Evolutionary conservation across 2,113 vertebrate genomes (phyloP), one percentile per base, ranked within the genome.

Genomic region (Mustela nigripes): DNA sequence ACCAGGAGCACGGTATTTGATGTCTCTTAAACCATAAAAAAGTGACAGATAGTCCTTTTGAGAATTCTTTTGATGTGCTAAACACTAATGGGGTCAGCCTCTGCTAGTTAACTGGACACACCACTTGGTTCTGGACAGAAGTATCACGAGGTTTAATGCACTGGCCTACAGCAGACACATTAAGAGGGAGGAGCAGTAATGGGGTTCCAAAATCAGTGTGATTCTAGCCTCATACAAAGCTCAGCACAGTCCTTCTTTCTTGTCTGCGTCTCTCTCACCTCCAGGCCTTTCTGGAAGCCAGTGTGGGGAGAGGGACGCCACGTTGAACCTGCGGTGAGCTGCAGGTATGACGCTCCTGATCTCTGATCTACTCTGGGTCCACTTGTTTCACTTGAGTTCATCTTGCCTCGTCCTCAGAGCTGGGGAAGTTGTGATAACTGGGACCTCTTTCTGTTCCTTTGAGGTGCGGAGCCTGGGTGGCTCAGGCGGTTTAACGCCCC

Each of bases 241-340:
- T 83, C 39, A 8, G 36, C 18, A 45, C 2, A 45, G 45, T 42
- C 2, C 16, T 65, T 6, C 58, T 79, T 45, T 45, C 19, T 39
- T 18, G 16, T 58, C 24, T 42, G 22, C 45, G 24, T 42, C 67
- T 56, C 12, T 33, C 31, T 79, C 10, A 28, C 4, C 26, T 62
- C 58, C 2, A 21, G n/a, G 11, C 10, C 45, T 67, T n/a, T 67
- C 8, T 7, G 7, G 56, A 24, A 73, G 33, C 16, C 18, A 7
- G 0, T 33, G 0, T 2, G 31, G 15, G 18, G 31, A 10, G 48
- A 45, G 24, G 50, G 22, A 60, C 8, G 21, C 45, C 31, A 28
- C 11, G 0, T 0, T 11, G 74, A 67, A 10, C 11, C 50, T 4
- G 50, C 16, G 12, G 42, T 22, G 15, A 81, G 11, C 28, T n/a